Percentiles rank a stretch among this genome's conserved stretches.
These are phyloP conservation scores for Drepana falcataria DNA, from an alignment of 2,888 invertebrate genomes.

Conservation along the genomic window DNA sequence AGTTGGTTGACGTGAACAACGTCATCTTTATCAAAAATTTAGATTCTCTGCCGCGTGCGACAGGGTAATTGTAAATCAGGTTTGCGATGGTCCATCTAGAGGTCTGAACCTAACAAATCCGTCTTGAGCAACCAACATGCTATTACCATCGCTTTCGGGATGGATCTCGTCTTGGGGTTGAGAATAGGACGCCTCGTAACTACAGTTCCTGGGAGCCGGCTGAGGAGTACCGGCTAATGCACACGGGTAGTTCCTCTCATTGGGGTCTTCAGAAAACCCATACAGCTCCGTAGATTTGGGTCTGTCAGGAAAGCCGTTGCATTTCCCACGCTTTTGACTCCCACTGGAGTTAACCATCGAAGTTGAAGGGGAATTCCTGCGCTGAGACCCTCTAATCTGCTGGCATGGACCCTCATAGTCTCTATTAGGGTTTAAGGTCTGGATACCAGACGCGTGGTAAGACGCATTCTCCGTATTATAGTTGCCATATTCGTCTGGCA, in stretches of 20 bases:
- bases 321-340: conserved; percentile 73
- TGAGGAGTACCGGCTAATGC: conserved; percentile 66
- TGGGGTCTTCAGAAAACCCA: conserved; percentile 74
- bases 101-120: conserved; percentile 92
- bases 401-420: conserved; percentile 66
- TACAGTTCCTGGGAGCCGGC: conserved; percentile 69
- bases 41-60: conserved; percentile 56
- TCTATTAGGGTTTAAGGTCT: conserved; percentile 72
- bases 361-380: conserved; percentile 67
- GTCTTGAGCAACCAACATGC: conserved; percentile 94
- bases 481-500: conserved; percentile 70
- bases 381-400: conserved; percentile 60
- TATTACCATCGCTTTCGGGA: conserved; percentile 74
- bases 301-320: conserved; percentile 79
- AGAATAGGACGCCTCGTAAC: conserved; percentile 75
- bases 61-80: conserved; percentile 69
- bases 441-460: conserved; percentile 73
- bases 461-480: conserved; percentile 72
- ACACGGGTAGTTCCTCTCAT: conserved; percentile 63
- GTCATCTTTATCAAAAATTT: conserved; percentile 48
- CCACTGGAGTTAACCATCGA: conserved; percentile 69
- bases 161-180: conserved; percentile 76
- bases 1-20: conserved; percentile 2
- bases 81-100: conserved; percentile 75
- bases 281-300: conserved; percentile 81